Evolutionary conservation across 2,797 vertebrate species (phyloP).

Genomic region (Halcyon badia): DNA sequence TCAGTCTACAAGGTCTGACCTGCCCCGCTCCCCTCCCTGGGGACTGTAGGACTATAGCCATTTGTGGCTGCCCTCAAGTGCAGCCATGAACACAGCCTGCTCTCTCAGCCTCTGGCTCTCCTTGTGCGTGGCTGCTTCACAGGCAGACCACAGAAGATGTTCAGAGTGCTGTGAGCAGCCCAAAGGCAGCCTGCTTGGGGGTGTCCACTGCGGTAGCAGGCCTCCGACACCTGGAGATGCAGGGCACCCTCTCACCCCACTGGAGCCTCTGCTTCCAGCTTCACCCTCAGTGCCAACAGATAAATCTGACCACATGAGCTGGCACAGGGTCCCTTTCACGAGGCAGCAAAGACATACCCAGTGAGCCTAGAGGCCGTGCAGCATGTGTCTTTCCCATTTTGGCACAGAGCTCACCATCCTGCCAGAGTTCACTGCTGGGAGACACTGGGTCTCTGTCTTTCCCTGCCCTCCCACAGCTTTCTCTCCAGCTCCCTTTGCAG

Average conservation of each 20-base stretch:
- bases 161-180: background rate
- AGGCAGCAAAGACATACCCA: background rate
- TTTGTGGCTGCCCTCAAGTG: background rate
- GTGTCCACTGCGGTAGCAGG: accelerated
- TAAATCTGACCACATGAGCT: background rate
- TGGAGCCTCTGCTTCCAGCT: background rate
- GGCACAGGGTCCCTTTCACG: background rate
- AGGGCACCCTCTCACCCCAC: background rate
- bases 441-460: background rate
- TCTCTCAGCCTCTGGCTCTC: background rate
- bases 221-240: background rate
- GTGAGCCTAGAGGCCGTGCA: background rate
- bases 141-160: background rate
- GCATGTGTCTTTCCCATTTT: too few relatives aligned
- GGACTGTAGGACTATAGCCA: background rate
- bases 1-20: background rate
- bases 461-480: background rate
- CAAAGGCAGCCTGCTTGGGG: background rate
- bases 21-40: background rate
- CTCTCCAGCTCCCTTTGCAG: background rate
- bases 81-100: accelerated
- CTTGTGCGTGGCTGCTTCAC: accelerated
- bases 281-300: background rate
- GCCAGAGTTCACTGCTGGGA: background rate
- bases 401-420: accelerated